Base-by-base conservation (phyloP, 2,113 vertebrate species). In the Lycocorax pyrrhopterus region DNA sequence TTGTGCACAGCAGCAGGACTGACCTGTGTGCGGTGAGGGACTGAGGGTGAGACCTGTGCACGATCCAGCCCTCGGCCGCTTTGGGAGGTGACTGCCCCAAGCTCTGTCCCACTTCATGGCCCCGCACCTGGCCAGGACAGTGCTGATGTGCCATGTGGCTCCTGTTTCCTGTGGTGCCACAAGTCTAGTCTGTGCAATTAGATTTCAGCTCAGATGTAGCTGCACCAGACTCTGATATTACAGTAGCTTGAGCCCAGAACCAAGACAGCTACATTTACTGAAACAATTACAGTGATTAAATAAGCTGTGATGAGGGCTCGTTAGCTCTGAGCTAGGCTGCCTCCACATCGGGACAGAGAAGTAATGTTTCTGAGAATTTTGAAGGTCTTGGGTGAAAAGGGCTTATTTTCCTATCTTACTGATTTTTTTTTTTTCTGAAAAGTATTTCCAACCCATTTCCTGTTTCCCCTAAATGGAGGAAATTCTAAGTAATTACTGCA, bases 51-150 rank as follows among this genome's bases (percentile, higher is more conserved):
- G 39, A 16, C 17, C 44, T 62, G 47, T 13, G 22, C 14, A 27
- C 1, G 6, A 16, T 26, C 6, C 77, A 47, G 47, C 35, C 3
- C 59, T n/a, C 2, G 1, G 53, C 26, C 4, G 0, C 56, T 51
- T 14, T 26, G 56, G 9, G 7, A 49, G 19, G 71, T 0, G 6
- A 19, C 77, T 73, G 64, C 55, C 35, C 37, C 10, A 0, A 79
- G 25, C 81, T 47, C 8, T 60, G 53, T 32, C 17, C 63, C 51
- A 8, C 0, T 1, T 19, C 39, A 35, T 0, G 3, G 58, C 16
- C 8, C 46, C 4, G 0, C 7, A 39, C 39, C 71, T 3, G 8
- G 17, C 39, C 62, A 43, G 53, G 49, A 78, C 51, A 3, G 8
- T 33, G 79, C 25, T 30, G 60, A 37, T 59, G 74, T 52, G 7